Base-by-base conservation (phyloP, 2,113 vertebrate species). In the Bolborhynchus lineola region DNA sequence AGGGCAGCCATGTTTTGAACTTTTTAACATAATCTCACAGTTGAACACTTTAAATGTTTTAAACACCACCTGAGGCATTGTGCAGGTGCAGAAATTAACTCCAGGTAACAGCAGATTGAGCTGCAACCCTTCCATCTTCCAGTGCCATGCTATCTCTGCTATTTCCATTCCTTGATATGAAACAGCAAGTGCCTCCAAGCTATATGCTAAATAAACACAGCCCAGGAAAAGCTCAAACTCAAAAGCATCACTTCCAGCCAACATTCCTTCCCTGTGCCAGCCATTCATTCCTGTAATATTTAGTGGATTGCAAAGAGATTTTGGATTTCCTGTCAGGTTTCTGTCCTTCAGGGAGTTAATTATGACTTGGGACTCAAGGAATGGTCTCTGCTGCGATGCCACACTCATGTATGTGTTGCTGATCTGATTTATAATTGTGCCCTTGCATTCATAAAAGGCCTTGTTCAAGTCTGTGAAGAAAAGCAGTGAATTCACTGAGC, bases 311-410 rank as follows among this genome's bases (percentile, higher is more conserved):
- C 90, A 67, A 71, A 90, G 90, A 95, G 68, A 88, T 75, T 88
- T 91, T 94, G 70, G 82, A 69, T 94, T 94, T 97, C 92, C 95
- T 96, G 90, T 80, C 71, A 86, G 72, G 52, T 81, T 94, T 85
- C 80, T 85, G 63, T 95, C 81, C 90, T 90, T 90, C 37, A 5
- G 91, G 89, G 88, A 93, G 64, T 94, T 93, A 87, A 92, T 95
- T 90, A 85, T 46, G 67, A 37, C 65, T 85, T 55, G 80, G 78
- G 92, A 76, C 79, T 76, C 86, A 4, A 63, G 83, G 67, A 93
- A 81, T 28, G 67, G 53, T 64, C 71, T 84, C 82, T 62, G 67
- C 67, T 47, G 59, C 0, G 1, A 57, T 88, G 88, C 44, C 64
- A 39, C 23, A 13, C 81, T 92, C 2, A 0, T 13, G 69, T 55